phyloP scores from a whole-genome alignment of 1,140 invertebrate species.

The Arion vulgaris region DNA sequence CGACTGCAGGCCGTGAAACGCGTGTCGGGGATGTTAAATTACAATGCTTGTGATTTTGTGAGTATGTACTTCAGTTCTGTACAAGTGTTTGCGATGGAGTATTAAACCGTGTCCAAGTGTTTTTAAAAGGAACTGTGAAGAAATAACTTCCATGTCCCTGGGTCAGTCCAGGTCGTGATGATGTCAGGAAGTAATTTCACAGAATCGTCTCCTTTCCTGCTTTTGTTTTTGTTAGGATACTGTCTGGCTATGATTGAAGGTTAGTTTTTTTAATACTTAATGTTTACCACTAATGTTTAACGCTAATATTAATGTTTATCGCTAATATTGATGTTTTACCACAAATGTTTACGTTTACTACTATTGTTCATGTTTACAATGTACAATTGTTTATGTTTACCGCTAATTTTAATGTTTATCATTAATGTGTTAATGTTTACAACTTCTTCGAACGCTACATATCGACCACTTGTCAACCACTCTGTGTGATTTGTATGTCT shows the following conservation, averaged over 20 bases:
- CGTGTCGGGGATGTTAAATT: background rate
- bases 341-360: no score
- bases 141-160: background rate
- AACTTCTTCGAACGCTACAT: no score
- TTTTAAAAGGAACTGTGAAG: background rate
- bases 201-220: slow-evolving; percentile 17
- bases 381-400: no score
- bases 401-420: no score
- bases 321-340: no score
- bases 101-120: background rate
- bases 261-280: background rate
- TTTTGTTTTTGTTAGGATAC: slow-evolving; percentile 26
- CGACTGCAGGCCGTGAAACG: background rate
- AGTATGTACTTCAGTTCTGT: background rate
- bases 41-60: background rate
- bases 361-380: no score
- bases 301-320: no score
- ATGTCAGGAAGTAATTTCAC: slow-evolving; percentile 13
- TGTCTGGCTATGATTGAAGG: slow-evolving; percentile 22
- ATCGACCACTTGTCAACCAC: no score
- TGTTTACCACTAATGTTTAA: no score
- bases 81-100: background rate
- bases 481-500: no score
- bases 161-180: background rate
- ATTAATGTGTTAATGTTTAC: no score